phyloP scores from a whole-genome alignment of 2,113 vertebrate genomes.

The Barnardius zonarius region DNA sequence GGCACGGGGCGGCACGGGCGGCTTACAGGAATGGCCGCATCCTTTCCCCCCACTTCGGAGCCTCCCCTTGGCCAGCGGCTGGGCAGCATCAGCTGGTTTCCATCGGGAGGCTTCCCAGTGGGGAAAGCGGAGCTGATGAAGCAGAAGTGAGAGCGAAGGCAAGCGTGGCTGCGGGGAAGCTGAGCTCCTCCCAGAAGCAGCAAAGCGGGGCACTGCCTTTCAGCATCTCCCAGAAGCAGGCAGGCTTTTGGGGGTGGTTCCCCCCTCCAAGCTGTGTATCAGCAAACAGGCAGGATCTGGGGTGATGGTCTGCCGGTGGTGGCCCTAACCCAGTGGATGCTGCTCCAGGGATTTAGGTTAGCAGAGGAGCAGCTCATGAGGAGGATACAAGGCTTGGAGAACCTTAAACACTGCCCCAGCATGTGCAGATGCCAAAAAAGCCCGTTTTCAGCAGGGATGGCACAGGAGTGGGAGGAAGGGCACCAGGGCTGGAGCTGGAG shows the following conservation, averaged over 20 bases:
- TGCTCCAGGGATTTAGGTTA: not conserved
- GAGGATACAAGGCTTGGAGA: not conserved
- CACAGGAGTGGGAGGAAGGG: not conserved
- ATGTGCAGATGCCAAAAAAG: not conserved
- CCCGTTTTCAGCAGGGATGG: not conserved
- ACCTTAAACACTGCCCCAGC: not conserved
- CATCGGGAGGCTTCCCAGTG: not conserved
- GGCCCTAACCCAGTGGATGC: not conserved
- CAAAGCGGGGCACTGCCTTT: not conserved
- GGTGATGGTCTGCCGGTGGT: not conserved
- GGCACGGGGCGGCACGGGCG: not conserved
- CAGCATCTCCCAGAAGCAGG: not conserved
- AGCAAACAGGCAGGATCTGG: not conserved
- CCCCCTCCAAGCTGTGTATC: fast-evolving
- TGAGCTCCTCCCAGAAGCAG: not conserved
- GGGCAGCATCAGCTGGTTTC: not conserved
- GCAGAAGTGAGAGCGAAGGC: not conserved
- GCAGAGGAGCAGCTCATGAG: not conserved
- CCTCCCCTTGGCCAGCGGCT: not conserved
- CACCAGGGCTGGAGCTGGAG: not conserved
- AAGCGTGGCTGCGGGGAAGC: not conserved
- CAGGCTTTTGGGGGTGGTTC: not conserved
- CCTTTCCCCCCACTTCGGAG: not conserved
- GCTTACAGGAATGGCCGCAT: slow-evolving; percentile 18
- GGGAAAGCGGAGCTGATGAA: not conserved